phyloP scores from a whole-genome alignment of 2,888 invertebrate species.

The Drosophila atripex region DNA sequence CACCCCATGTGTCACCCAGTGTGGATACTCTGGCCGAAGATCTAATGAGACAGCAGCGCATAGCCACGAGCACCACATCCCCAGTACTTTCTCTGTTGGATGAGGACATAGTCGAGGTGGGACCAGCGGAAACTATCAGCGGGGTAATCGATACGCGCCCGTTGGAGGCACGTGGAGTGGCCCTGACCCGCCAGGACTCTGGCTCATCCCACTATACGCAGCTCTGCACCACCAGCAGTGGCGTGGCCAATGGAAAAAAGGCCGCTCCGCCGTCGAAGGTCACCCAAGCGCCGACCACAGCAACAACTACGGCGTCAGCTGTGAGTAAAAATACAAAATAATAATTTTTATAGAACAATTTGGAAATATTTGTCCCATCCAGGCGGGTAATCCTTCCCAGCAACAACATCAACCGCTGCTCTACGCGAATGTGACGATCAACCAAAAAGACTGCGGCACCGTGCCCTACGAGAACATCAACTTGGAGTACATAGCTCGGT shows the following conservation, averaged over 20 bases:
- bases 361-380: neutral
- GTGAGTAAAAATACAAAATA: conserved; percentile 2
- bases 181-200: conserved; percentile 45
- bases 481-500: conserved; percentile 94
- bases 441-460: conserved; percentile 84
- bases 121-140: conserved; percentile 89
- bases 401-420: conserved; percentile 76
- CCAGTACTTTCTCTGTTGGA: conserved; percentile 73
- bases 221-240: conserved; percentile 72
- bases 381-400: conserved; percentile 33
- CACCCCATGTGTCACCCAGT: conserved; percentile 79
- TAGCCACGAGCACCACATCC: conserved; percentile 66
- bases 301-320: conserved; percentile 30
- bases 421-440: conserved; percentile 84
- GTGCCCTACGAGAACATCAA: conserved; percentile 94
- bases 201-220: conserved; percentile 75
- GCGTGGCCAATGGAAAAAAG: conserved; percentile 59
- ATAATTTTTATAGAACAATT: neutral
- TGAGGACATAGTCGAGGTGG: conserved; percentile 87
- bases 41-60: conserved; percentile 77
- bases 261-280: conserved; percentile 29
- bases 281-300: conserved; percentile 42
- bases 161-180: conserved; percentile 80
- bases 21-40: conserved; percentile 82
- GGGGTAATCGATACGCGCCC: conserved; percentile 88